phyloP scores from a whole-genome alignment of 2,113 vertebrate species.

The Otis tarda region DNA sequence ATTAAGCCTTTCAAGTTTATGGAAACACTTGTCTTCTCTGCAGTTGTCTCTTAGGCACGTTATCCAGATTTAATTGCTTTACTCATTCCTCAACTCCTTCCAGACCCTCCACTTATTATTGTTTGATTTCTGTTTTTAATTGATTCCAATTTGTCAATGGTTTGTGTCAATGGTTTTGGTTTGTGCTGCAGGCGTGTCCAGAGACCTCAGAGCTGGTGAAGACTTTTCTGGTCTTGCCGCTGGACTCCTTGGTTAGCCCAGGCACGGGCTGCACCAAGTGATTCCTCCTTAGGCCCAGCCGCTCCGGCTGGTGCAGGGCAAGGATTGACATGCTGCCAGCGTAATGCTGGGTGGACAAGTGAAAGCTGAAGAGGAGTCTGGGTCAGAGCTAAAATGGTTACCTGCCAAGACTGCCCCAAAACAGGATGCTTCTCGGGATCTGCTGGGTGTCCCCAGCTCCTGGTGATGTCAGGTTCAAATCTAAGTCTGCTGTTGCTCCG shows the following conservation, averaged over 20 bases:
- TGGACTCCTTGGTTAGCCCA: background rate
- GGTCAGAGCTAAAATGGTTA: background rate
- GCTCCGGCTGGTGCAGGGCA: background rate
- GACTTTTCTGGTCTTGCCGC: background rate
- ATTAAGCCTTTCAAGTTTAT: conserved; percentile 1
- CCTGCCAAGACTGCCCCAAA: background rate
- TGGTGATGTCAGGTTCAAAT: rapidly evolving
- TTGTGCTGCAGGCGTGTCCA: background rate
- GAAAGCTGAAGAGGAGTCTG: background rate
- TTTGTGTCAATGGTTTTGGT: background rate
- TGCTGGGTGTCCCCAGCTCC: background rate
- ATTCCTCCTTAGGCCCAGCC: background rate
- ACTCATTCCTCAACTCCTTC: conserved; percentile 3
- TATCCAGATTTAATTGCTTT: conserved; percentile 16
- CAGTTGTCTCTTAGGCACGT: background rate
- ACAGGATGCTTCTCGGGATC: background rate
- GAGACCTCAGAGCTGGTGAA: background rate
- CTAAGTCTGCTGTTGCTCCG: rapidly evolving
- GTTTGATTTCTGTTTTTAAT: conserved; percentile 9
- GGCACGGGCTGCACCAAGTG: background rate
- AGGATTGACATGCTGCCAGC: rapidly evolving
- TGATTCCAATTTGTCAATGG: background rate
- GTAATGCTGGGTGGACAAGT: background rate
- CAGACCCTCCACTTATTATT: background rate
- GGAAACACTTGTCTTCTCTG: background rate